Evolutionary conservation across 2,888 invertebrate genomes (phyloP).

Genomic region (Lissonota sp.): DNA sequence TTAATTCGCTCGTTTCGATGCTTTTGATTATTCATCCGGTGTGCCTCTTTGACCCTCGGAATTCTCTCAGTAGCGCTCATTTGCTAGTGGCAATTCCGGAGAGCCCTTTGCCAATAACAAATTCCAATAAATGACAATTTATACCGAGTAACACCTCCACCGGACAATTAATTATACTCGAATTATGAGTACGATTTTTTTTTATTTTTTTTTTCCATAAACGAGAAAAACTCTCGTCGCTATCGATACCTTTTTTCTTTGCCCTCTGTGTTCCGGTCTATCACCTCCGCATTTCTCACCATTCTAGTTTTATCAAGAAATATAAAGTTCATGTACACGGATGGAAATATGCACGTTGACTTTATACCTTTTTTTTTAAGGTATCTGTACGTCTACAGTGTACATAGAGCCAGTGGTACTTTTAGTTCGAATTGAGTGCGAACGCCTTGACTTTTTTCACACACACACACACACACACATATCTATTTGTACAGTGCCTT

Average conservation of each 20-base stretch:
- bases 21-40: conserved; percentile 13
- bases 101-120: too few species aligned
- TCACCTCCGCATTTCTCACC: background rate
- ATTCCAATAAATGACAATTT: conserved; percentile 3
- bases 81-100: too few species aligned
- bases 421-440: conserved; percentile 50
- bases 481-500: conserved; percentile 1
- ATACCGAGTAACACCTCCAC: background rate
- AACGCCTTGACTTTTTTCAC: conserved; percentile 52
- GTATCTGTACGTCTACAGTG: background rate
- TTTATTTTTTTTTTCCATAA: conserved; percentile 10
- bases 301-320: conserved; percentile 6
- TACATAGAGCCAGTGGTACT: conserved; percentile 39
- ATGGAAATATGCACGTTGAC: conserved; percentile 13
- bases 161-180: background rate
- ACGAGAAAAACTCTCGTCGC: conserved; percentile 11
- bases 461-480: conserved; percentile 13
- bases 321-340: conserved; percentile 6
- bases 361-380: conserved; percentile 5
- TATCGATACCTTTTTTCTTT: conserved; percentile 2
- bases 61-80: background rate
- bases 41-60: background rate
- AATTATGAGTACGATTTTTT: conserved; percentile 13
- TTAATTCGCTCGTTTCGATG: conserved; percentile 49
- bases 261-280: background rate